Evolutionary conservation across 2,797 vertebrate species (phyloP), one percentile per base, ranked within the genome.

Genomic region (Girardinus metallicus): DNA sequence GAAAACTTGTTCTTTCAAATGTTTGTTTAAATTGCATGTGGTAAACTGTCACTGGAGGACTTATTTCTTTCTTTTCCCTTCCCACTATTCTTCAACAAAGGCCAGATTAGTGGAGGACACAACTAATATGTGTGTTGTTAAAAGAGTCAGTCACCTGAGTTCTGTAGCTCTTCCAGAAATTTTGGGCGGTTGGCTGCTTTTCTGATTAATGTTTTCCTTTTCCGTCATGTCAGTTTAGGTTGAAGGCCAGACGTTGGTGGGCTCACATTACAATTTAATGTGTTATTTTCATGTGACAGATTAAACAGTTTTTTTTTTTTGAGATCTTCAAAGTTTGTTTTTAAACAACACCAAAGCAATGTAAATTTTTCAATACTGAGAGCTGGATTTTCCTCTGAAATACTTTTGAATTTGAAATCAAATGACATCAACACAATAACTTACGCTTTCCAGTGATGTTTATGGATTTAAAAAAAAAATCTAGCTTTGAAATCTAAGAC

Each of bases 381-480:
- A 86, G 44, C 15, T 31, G 66, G 62, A 79, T 78, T 85, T 41
- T 46, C 23, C 68, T 78, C 83, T 51, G 80, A 74, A 86, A 85
- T 57, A 62, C 75, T 44, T 62, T 62, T 5, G 39, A 0, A 3
- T 41, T 71, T 36, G n/a, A 73, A 76, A 85, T 55, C 41, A 74
- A 76, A 78, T 5, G 10, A 53, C 73, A 47, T 77, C 21, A 47
- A 43, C 47, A 84, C 74, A 66, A 80, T 80, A 80, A 86, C 89
- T 87, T 77, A 39, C 68, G 74, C 0, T 29, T 66, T 71, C 31
- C 21, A 29, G 75, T 18, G 11, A 21, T 5, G 39, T 85, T 84
- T 76, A 86, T 78, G 34, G 62, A 64, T 53, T 21, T 11, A 26
- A 49, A 47, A 47, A 47, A 47, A 39, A 21, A 34, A 57, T 83